A percentile compares a stretch with the other conserved stretches of the same genome.
Evolutionary conservation across 53 echinoderm and acorn worm species (phyloP).

Genomic region (Henricia sp.): DNA sequence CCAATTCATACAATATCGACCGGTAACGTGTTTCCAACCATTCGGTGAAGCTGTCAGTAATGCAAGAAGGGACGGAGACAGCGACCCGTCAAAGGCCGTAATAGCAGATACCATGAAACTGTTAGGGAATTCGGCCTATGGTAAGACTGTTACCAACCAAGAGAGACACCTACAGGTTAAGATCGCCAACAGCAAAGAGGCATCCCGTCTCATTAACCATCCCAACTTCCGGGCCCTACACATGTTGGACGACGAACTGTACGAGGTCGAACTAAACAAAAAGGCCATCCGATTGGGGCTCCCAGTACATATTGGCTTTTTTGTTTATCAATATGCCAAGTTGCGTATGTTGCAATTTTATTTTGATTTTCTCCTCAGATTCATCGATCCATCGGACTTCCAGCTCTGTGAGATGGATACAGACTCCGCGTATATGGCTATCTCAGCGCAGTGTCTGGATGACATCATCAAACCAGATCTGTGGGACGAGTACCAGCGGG

Average conservation of each 20-base stretch:
- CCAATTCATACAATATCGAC: conserved; percentile 11
- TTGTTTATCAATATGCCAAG: too few species aligned
- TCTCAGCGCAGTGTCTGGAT: neutral
- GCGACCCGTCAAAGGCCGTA: conserved; percentile 37
- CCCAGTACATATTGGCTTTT: too few species aligned
- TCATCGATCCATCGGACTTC: neutral
- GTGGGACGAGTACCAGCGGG: neutral
- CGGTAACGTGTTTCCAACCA: neutral
- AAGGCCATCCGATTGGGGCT: conserved; percentile 1
- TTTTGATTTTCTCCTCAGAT: conserved; percentile 26
- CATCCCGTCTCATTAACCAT: too few species aligned
- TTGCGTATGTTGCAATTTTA: conserved; percentile 36
- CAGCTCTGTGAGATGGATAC: too few species aligned
- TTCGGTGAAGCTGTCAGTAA: conserved; percentile 20
- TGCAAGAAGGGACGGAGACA: conserved; percentile 25
- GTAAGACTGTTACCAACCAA: conserved; percentile 69
- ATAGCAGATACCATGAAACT: conserved; percentile 60
- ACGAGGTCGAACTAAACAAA: conserved; percentile 15
- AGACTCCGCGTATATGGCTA: conserved; percentile 26
- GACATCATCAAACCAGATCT: conserved; percentile 6
- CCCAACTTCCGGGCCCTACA: conserved; percentile 46
- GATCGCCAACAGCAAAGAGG: neutral
- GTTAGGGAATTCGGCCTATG: conserved; percentile 63
- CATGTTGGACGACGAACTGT: neutral
- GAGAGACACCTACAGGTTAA: conserved; percentile 36